These are phyloP conservation scores for Procambarus virginalis DNA, from an alignment of 1,140 invertebrate species.

Conservation along the genomic window DNA sequence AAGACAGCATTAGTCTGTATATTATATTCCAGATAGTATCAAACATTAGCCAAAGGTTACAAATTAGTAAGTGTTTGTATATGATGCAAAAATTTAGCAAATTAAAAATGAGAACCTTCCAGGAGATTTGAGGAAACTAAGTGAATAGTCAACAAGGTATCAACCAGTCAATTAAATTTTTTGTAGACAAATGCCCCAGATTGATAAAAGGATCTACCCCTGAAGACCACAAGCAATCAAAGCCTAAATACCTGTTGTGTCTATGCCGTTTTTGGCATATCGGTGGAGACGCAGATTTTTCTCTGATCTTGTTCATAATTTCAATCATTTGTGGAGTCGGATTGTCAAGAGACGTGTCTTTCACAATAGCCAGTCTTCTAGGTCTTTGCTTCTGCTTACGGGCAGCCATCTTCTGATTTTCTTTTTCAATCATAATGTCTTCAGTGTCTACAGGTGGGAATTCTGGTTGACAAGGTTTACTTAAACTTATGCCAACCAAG, in stretches of 20 bases:
- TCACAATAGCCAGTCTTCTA: constrained; percentile 58
- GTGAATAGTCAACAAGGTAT: no score
- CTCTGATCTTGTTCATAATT: constrained; percentile 70
- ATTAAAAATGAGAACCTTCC: no score
- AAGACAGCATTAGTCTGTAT: no score
- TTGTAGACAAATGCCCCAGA: no score
- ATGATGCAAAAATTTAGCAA: no score
- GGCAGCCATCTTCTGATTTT: constrained; percentile 67
- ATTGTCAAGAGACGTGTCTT: constrained; percentile 69
- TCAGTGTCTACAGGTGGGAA: constrained; percentile 50
- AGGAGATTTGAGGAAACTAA: no score
- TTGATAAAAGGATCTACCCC: no score
- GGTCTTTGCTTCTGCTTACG: constrained; percentile 64
- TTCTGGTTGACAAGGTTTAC: constrained; percentile 61
- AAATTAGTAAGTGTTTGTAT: no score
- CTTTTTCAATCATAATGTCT: constrained; percentile 68
- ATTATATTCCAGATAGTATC: no score
- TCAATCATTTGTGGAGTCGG: constrained; percentile 71
- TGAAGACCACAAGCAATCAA: neutral
- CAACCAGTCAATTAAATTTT: no score
- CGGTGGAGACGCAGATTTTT: constrained; percentile 68
- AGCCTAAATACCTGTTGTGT: constrained; percentile 60
- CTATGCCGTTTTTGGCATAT: constrained; percentile 67
- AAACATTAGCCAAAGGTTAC: no score
- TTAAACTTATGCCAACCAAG: constrained; percentile 65